These are phyloP conservation scores for Drosophila eugracilis DNA, from an alignment of 1,140 invertebrate genomes.

Conservation along the genomic window DNA sequence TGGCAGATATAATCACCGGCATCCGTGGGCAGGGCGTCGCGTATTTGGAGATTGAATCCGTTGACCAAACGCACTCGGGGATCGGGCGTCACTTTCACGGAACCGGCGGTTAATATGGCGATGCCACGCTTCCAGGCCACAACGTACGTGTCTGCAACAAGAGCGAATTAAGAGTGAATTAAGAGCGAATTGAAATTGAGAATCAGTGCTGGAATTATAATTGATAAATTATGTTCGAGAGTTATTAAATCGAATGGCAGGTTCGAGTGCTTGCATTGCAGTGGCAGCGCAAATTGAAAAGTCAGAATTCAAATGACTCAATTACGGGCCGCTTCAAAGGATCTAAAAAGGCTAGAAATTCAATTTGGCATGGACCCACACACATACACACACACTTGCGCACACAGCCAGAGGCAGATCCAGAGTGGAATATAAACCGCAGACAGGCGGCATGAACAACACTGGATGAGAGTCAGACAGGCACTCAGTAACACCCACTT, in stretches of 20 bases:
- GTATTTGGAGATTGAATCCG: constrained; percentile 87
- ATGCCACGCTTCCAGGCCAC: constrained; percentile 87
- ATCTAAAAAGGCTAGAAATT: constrained; percentile 83
- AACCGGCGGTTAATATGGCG: constrained; percentile 87
- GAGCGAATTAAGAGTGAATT: neutral
- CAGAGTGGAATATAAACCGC: constrained; percentile 54
- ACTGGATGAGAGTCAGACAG: constrained; percentile 48
- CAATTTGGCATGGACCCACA: constrained; percentile 77
- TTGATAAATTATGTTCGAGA: constrained; percentile 69
- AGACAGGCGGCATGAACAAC: constrained; percentile 40
- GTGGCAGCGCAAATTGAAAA: constrained; percentile 72
- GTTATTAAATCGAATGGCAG: constrained; percentile 61
- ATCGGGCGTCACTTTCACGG: constrained; percentile 87
- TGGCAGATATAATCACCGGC: constrained; percentile 88
- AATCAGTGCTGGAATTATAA: constrained; percentile 37
- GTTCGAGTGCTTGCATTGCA: constrained; percentile 29
- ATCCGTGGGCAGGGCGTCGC: constrained; percentile 86
- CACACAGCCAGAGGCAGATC: constrained; percentile 6
- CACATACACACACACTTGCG: constrained; percentile 21
- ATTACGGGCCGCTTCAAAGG: constrained; percentile 78
- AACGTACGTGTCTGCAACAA: constrained; percentile 85
- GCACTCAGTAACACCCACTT: constrained; percentile 81
- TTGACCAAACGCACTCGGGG: constrained; percentile 86
- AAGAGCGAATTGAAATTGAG: neutral
- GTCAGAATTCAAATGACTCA: constrained; percentile 81